Evolutionary conservation across 2,113 vertebrate genomes (phyloP), one percentile per base, ranked within the genome.

Genomic region (Gadus macrocephalus): DNA sequence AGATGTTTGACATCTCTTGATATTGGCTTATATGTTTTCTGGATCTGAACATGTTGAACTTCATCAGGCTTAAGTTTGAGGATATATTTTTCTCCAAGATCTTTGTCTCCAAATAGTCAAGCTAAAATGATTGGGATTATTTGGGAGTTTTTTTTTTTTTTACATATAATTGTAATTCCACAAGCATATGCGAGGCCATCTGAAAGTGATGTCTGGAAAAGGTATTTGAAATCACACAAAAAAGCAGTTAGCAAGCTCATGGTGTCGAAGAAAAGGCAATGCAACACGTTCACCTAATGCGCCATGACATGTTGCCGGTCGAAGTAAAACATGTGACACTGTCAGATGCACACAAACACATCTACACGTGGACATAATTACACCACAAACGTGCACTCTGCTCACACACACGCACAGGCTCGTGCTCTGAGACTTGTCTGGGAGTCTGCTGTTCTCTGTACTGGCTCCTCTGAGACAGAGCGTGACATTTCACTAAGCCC

Each of bases 391-490:
- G n/a, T n/a, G n/a, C 55, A 17, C 15, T 58, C 55, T 17, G 55
- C 16, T n/a, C 15, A 58, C 15, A 68, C 67, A 67, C 64, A 70
- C 69, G 22, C 64, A 69, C 62, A 65, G 65, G 35, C 70, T 71
- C 75, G 68, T 74, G 65, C 53, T 35, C 72, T 66, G 77, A 83
- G 78, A 83, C 65, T 82, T 78, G 80, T 75, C 73, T 53, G 14
- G 14, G 42, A 49, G 16, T 79, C 15, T 78, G 74, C 73, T 74
- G 66, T 71, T 66, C 58, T 74, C 68, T 63, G 53, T n/a, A 12
- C 63, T 85, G 76, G 79, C 80, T 78, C 68, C 55, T 49, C 55
- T 75, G 70, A 59, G 73, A 72, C 11, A 85, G 77, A 83, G 75
- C 73, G 59, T 75, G 70, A 79, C 78, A 81, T 72, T 65, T 72